Percentiles rank a stretch among this genome's conserved stretches.
phyloP scores from a whole-genome alignment of 2,888 invertebrate species.

The Halocaridina rubra region DNA sequence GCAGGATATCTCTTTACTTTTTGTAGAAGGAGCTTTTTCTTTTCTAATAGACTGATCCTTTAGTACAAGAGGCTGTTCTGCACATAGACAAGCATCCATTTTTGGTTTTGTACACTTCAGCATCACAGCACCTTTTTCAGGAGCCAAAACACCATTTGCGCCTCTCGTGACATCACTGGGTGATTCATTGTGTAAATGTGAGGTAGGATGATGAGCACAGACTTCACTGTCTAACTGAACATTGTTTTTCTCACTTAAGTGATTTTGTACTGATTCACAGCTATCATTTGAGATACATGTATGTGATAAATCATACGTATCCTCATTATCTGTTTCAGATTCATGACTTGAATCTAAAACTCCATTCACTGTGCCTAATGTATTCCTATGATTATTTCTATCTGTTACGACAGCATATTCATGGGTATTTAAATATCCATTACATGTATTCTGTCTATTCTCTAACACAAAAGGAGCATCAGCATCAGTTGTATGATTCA shows the following conservation, averaged over 20 bases:
- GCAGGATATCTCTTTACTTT: too few relatives aligned
- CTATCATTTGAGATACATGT: neutral
- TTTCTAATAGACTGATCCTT: too few relatives aligned
- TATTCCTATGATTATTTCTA: constrained; percentile 2
- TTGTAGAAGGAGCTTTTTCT: too few relatives aligned
- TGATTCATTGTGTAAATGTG: constrained; percentile 4
- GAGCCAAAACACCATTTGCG: too few relatives aligned
- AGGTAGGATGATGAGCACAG: constrained; percentile 37
- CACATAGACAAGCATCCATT: too few relatives aligned
- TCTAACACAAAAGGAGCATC: neutral
- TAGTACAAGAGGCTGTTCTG: too few relatives aligned
- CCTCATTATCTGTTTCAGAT: neutral
- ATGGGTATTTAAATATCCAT: constrained; percentile 19
- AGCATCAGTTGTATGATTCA: too few relatives aligned
- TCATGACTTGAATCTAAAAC: neutral
- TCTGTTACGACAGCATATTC: neutral
- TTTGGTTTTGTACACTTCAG: too few relatives aligned
- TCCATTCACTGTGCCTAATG: neutral
- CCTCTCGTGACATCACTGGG: neutral
- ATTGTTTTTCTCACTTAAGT: neutral
- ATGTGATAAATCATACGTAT: neutral
- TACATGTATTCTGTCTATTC: constrained; percentile 3
- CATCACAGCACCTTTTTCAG: too few relatives aligned
- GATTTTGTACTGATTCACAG: constrained; percentile 52
- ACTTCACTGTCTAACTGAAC: neutral